Evolutionary conservation across 1,140 invertebrate genomes (phyloP).

Genomic region (Drosophila kanapiae): DNA sequence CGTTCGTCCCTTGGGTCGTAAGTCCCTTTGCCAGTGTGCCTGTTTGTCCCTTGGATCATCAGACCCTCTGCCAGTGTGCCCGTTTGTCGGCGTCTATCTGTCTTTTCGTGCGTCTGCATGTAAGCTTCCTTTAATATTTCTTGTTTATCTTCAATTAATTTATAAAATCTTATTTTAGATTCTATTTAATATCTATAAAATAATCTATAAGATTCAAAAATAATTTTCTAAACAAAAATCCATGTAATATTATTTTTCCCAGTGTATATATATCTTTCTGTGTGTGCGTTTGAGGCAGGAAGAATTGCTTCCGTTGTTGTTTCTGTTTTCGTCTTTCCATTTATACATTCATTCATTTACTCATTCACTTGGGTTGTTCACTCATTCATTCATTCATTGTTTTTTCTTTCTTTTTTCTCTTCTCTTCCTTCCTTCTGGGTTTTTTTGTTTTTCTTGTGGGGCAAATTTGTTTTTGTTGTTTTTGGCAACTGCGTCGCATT

Average conservation of each 20-base stretch:
- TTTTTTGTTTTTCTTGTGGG: conserved; percentile 20
- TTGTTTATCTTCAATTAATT: neutral
- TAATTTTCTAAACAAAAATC: neutral
- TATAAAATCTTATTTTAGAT: neutral
- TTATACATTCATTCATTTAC: conserved; percentile 74
- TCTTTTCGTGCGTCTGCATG: neutral
- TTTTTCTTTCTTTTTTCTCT: conserved; percentile 27
- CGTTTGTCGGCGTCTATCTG: neutral
- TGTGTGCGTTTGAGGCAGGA: conserved; percentile 56
- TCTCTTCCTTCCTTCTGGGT: conserved; percentile 30
- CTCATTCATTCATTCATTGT: conserved; percentile 64
- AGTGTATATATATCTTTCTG: neutral
- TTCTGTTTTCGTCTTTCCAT: conserved; percentile 69
- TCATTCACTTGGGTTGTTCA: conserved; percentile 67
- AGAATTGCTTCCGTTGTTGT: conserved; percentile 82
- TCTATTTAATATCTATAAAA: neutral
- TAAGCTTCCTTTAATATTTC: neutral
- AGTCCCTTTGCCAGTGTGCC: neutral
- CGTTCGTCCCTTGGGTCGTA: too few species aligned
- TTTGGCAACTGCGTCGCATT: conserved; percentile 79
- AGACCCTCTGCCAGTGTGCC: neutral
- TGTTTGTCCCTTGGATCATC: neutral
- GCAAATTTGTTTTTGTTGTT: conserved; percentile 52
- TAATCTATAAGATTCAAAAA: neutral
- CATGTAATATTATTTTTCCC: neutral